These are phyloP conservation scores for Bicyclus anynana DNA, from an alignment of 1,140 invertebrate genomes.

Conservation along the genomic window DNA sequence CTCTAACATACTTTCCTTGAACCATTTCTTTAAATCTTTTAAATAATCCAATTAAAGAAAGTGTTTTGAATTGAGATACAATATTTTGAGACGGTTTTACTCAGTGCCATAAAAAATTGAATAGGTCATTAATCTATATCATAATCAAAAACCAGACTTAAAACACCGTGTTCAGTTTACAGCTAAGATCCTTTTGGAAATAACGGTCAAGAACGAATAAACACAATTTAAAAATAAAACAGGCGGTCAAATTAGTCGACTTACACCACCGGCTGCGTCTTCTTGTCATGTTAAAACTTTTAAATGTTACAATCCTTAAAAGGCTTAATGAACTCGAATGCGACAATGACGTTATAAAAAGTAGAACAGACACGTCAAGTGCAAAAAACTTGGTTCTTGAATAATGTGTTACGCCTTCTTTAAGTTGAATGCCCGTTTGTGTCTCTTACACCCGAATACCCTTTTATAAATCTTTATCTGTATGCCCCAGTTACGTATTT, in stretches of 20 bases:
- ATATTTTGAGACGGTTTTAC: too few relatives aligned
- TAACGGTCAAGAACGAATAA: not conserved
- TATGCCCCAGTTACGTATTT: not conserved
- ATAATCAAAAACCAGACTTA: not conserved
- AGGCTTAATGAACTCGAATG: slow-evolving; percentile 34
- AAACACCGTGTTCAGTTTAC: not conserved
- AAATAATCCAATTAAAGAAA: too few relatives aligned
- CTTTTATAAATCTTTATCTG: slow-evolving; percentile 37
- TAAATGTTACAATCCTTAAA: slow-evolving; percentile 30
- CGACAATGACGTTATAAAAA: slow-evolving; percentile 44
- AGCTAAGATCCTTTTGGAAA: not conserved
- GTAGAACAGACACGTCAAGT: slow-evolving; percentile 34
- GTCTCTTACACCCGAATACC: slow-evolving; percentile 25
- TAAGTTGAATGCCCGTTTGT: slow-evolving; percentile 42
- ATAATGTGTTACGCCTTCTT: slow-evolving; percentile 34
- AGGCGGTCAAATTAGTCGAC: slow-evolving; percentile 17
- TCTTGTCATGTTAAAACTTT: slow-evolving; percentile 30
- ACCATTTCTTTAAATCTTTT: too few relatives aligned
- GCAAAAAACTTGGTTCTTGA: slow-evolving; percentile 37
- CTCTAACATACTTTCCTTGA: too few relatives aligned
- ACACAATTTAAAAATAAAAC: slow-evolving; percentile 4
- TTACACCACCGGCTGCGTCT: slow-evolving; percentile 15
- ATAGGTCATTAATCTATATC: not conserved
- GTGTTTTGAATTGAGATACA: too few relatives aligned
- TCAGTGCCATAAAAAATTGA: not conserved